Evolutionary conservation across 2,888 invertebrate species (phyloP).

Genomic region (Athrips mouffetella): DNA sequence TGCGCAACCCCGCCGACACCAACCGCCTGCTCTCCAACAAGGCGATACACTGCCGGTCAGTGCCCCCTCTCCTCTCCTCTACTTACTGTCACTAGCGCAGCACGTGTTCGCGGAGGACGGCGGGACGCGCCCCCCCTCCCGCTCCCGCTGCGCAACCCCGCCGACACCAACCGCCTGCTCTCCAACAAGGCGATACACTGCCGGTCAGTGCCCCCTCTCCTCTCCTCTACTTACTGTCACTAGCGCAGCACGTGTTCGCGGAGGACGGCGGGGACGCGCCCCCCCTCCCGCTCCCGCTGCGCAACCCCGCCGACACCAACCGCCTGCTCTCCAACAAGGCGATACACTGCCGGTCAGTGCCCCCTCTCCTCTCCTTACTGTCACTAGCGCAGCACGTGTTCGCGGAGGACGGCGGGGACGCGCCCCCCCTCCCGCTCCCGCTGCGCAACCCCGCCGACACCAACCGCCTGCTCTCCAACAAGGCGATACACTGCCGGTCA

Average conservation of each 20-base stretch:
- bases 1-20: constrained; percentile 90
- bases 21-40: constrained; percentile 92
- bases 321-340: constrained; percentile 92
- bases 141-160: constrained; percentile 87
- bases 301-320: constrained; percentile 92
- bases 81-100: too few species aligned
- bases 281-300: constrained; percentile 86
- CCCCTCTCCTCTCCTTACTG: too few species aligned
- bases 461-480: constrained; percentile 92
- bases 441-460: constrained; percentile 90
- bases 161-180: constrained; percentile 93
- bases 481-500: too few species aligned
- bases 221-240: too few species aligned
- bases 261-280: constrained; percentile 82
- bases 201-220: too few species aligned
- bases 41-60: too few species aligned
- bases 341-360: too few species aligned
- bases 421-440: constrained; percentile 87
- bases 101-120: too few species aligned
- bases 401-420: constrained; percentile 81
- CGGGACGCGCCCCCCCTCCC: constrained; percentile 84
- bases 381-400: too few species aligned
- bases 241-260: too few species aligned
- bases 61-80: too few species aligned
- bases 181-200: constrained; percentile 94